phyloP scores from a whole-genome alignment of 2,888 invertebrate genomes.

The Hirtodrosophila cameraria region DNA sequence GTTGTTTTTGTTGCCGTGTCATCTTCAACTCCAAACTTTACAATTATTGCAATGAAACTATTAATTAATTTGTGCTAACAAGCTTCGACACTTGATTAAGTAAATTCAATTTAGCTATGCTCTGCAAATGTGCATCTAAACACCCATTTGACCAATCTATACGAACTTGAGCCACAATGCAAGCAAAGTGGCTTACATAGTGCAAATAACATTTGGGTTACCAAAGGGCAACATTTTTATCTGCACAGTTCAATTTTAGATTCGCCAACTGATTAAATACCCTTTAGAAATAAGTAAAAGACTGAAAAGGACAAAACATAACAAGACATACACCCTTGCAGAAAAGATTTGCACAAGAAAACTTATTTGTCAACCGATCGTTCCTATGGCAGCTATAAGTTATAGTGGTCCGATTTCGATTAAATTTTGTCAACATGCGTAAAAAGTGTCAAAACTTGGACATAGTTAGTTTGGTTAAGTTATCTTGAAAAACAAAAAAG shows the following conservation, averaged over 20 bases:
- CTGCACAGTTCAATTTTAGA: neutral
- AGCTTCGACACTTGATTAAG: slow-evolving; percentile 7
- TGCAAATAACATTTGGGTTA: slow-evolving; percentile 13
- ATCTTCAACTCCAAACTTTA: no score
- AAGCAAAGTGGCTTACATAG: slow-evolving; percentile 11
- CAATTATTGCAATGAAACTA: slow-evolving; percentile 10
- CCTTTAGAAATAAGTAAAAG: slow-evolving; percentile 1
- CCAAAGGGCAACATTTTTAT: slow-evolving; percentile 14
- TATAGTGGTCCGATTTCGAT: no score
- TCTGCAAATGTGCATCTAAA: slow-evolving; percentile 1
- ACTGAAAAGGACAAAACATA: no score
- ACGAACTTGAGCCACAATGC: slow-evolving; percentile 8
- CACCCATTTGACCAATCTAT: neutral
- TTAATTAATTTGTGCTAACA: slow-evolving; percentile 10
- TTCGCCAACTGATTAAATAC: slow-evolving; percentile 3
- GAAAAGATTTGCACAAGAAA: no score
- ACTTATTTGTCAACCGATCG: no score
- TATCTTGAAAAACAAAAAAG: no score
- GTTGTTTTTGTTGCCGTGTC: neutral
- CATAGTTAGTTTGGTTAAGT: no score
- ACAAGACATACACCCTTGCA: no score
- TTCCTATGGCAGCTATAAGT: no score
- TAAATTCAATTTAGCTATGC: slow-evolving; percentile 26
- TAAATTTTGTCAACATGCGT: no score
- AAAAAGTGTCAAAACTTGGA: no score